Percentiles rank a stretch among this genome's conserved stretches.
phyloP scores from a whole-genome alignment of 2,113 vertebrate species.

The Acrocephalus kingi region DNA sequence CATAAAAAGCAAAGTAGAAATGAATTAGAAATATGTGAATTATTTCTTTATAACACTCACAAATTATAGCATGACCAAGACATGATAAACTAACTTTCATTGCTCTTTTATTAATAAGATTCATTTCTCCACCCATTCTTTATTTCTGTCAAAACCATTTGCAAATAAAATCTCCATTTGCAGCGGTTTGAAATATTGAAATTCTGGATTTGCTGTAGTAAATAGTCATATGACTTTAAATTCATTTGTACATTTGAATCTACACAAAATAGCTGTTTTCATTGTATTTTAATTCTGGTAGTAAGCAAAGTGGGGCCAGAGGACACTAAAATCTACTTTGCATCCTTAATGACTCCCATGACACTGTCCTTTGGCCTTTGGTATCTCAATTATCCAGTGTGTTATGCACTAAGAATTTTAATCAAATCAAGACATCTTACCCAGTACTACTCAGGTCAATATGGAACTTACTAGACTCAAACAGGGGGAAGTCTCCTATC shows the following conservation, averaged over 20 bases:
- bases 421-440: neutral
- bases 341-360: neutral
- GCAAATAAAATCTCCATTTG: neutral
- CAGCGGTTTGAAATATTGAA: neutral
- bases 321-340: neutral
- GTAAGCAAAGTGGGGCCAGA: neutral
- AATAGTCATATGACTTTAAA: neutral
- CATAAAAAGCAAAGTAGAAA: neutral
- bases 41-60: neutral
- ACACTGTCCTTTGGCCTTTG: neutral
- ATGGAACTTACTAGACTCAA: neutral
- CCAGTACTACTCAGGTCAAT: neutral
- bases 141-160: neutral
- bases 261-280: neutral
- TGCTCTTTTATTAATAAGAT: neutral
- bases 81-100: neutral
- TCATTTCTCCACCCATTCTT: neutral
- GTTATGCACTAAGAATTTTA: neutral
- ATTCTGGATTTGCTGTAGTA: neutral
- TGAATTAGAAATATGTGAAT: constrained; percentile 1
- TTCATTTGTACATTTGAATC: neutral
- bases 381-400: neutral
- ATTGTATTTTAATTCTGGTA: neutral
- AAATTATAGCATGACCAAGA: neutral
- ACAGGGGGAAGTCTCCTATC: neutral